Percentiles rank a stretch among this genome's conserved stretches.
Evolutionary conservation across 2,888 invertebrate genomes (phyloP).

Genomic region (Callyntrura sp.): DNA sequence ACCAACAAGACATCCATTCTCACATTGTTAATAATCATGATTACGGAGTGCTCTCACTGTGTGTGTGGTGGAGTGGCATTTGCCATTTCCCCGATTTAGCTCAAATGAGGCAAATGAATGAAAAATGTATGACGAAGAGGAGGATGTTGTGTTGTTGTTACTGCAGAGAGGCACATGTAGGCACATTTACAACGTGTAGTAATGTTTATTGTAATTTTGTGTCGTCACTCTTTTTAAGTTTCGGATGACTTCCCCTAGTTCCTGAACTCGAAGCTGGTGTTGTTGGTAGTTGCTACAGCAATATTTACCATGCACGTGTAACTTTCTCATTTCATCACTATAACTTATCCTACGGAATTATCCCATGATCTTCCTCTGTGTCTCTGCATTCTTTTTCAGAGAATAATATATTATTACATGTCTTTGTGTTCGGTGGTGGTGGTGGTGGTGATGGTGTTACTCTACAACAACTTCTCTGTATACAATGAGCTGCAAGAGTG

Average conservation of each 20-base stretch:
- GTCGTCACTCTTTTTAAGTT: slow-evolving; percentile 53
- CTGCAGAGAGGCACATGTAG: neutral
- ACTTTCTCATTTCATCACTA: slow-evolving; percentile 35
- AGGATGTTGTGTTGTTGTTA: slow-evolving; percentile 31
- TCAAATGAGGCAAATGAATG: slow-evolving; percentile 43
- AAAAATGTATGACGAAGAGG: slow-evolving; percentile 29
- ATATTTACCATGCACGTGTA: slow-evolving; percentile 54
- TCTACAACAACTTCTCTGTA: neutral
- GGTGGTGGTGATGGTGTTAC: too few species aligned
- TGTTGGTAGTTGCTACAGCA: neutral
- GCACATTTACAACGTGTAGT: neutral
- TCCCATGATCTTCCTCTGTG: slow-evolving; percentile 1
- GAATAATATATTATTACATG: slow-evolving; percentile 4
- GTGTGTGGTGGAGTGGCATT: neutral
- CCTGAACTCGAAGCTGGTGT: slow-evolving; percentile 24
- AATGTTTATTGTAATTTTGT: slow-evolving; percentile 43
- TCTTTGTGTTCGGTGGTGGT: neutral
- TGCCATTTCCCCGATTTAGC: neutral
- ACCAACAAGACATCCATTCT: too few species aligned
- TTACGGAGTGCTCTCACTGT: neutral
- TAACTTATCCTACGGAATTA: slow-evolving; percentile 15
- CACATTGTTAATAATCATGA: too few species aligned
- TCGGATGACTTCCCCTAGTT: slow-evolving; percentile 65
- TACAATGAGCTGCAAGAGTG: neutral
- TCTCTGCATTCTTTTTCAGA: neutral